Evolutionary conservation across 2,888 invertebrate genomes (phyloP), one percentile per base, ranked within the genome.

Genomic region (Ochropleura leucogaster): DNA sequence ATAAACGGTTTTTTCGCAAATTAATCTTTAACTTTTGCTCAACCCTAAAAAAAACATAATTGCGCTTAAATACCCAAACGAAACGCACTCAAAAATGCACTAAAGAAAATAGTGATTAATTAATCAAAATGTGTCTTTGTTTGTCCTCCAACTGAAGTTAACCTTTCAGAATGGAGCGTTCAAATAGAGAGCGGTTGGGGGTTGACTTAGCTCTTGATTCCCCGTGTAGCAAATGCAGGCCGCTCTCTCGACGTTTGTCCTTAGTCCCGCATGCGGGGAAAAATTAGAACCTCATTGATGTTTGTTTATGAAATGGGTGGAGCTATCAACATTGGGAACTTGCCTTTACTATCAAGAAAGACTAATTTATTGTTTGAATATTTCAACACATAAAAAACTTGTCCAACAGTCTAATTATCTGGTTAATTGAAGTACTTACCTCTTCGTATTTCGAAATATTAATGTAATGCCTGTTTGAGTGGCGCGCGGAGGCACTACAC

Each of bases 181-280:
- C 93, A 95, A 95, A 96, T 94, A 96, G 91, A 83, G 91, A 87
- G 86, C 91, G 87, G 85, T 82, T 80, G 89, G 86, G 83, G 90
- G 93, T 96, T 96, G 95, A 95, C 95, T 94, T 89, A 93, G 95
- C 96, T 94, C 96, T 96, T 93, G 90, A 96, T 92, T 88, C 89
- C 77, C 89, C 95, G 89, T 96, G 96, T 96, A 92, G 92, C 88
- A 91, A 93, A 89, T 91, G 93, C 90, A 84, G 83, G 81, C 77
- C 87, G 88, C 90, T 90, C 83, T 84, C 85, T 84, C 83, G 73
- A 82, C 86, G 86, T 87, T 88, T 90, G 89, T 87, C 87, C 85
- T 83, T 73, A 51, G 57, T 62, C 57, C 64, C 10, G 64, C 18
- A 77, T 77, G 74, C 67, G 71, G 66, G 49, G 70, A 79, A 83